Evolutionary conservation across 2,113 vertebrate genomes (phyloP).

Genomic region (Antechinus flavipes): DNA sequence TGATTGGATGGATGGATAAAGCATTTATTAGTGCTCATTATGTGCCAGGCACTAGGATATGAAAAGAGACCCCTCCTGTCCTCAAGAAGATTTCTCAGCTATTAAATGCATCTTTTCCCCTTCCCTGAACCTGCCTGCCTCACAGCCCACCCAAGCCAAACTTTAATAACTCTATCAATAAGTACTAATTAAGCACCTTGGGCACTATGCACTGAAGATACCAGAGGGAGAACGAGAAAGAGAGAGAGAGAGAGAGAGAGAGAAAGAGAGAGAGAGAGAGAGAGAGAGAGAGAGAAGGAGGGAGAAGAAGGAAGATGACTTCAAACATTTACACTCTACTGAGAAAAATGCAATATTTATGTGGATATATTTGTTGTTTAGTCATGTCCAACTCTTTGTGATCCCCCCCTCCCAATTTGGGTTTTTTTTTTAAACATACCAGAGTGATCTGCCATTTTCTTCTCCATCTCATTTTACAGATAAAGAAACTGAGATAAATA

Average conservation of each 20-base stretch:
- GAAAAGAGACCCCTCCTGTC: not conserved
- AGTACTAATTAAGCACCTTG: not conserved
- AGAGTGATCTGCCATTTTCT: not conserved
- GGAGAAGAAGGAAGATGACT: not conserved
- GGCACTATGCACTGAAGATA: not conserved
- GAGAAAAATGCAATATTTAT: not conserved
- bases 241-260: too few species aligned
- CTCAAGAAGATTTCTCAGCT: not conserved
- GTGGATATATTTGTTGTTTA: not conserved
- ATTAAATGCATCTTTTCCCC: not conserved
- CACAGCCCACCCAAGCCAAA: not conserved
- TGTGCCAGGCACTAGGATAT: not conserved
- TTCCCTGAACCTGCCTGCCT: not conserved
- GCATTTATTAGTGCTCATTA: not conserved
- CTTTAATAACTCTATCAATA: not conserved
- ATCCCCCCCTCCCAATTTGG: too few species aligned
- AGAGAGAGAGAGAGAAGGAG: too few species aligned
- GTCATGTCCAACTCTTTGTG: not conserved
- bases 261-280: not conserved
- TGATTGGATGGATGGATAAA: not conserved
- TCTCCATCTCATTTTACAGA: slow-evolving; percentile 30
- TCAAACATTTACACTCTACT: not conserved
- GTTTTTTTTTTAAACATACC: not conserved
- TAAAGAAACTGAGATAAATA: slow-evolving; percentile 5
- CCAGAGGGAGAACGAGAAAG: not conserved